These are phyloP conservation scores for Halisarca cf. caerulea DNA, from an alignment of 37 sponge, comb jelly and placozoan genomes.

Conservation along the genomic window DNA sequence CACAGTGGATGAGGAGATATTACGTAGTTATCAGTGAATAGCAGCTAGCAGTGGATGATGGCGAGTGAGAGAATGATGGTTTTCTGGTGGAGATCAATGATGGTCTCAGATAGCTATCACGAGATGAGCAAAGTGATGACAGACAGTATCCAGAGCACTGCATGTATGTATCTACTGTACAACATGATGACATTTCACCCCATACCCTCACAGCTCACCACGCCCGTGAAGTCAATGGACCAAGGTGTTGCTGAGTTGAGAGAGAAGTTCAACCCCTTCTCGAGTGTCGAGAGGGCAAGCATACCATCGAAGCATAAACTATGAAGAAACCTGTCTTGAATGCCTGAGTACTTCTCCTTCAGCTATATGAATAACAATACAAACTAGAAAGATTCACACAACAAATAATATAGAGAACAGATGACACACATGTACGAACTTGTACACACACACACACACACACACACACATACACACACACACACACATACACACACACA, in stretches of 20 bases:
- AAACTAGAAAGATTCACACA: too few species aligned
- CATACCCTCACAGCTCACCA: too few species aligned
- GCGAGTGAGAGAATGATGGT: neutral
- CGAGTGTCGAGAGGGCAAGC: slow-evolving; percentile 30
- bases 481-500: slow-evolving; percentile 15
- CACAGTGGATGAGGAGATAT: too few species aligned
- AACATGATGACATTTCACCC: too few species aligned
- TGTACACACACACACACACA: slow-evolving; percentile 11
- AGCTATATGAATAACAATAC: neutral
- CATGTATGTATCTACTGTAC: too few species aligned
- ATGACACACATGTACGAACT: too few species aligned
- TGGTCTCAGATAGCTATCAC: too few species aligned
- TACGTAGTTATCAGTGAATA: too few species aligned
- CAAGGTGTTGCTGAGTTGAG: slow-evolving; percentile 14
- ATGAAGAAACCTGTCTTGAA: neutral
- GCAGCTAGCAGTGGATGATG: neutral
- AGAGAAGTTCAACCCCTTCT: slow-evolving; percentile 52
- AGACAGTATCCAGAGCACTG: too few species aligned
- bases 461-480: neutral
- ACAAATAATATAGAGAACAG: too few species aligned
- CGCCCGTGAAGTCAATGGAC: slow-evolving; percentile 30
- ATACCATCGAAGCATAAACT: slow-evolving; percentile 46
- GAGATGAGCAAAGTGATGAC: too few species aligned
- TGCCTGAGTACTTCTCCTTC: neutral
- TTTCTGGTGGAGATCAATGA: too few species aligned